phyloP scores from a whole-genome alignment of 2,113 vertebrate species.

The Tichodroma muraria region DNA sequence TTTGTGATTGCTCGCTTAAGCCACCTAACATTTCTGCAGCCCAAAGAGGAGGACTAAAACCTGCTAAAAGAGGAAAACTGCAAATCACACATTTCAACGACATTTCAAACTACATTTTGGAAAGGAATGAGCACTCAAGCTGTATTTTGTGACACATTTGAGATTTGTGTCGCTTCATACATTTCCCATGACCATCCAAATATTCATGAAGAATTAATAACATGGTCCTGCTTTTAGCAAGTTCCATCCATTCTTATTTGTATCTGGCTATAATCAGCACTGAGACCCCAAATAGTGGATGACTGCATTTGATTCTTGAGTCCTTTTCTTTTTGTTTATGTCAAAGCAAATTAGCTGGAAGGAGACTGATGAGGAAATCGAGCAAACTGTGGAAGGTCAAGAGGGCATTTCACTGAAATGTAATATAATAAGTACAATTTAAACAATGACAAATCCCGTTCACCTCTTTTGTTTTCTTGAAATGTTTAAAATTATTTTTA shows the following conservation, averaged over 20 bases:
- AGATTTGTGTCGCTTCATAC: slow-evolving; percentile 1
- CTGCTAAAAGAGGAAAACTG: neutral
- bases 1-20: neutral
- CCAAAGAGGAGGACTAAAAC: neutral
- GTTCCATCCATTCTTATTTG: slow-evolving; percentile 53
- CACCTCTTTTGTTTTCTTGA: slow-evolving; percentile 61
- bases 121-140: neutral
- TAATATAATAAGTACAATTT: slow-evolving; percentile 63
- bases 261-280: slow-evolving; percentile 57
- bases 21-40: neutral
- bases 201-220: slow-evolving; percentile 61
- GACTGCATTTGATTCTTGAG: slow-evolving; percentile 42
- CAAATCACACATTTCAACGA: neutral
- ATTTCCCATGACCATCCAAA: slow-evolving; percentile 55
- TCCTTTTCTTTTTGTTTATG: slow-evolving; percentile 50
- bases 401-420: slow-evolving; percentile 55
- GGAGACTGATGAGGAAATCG: slow-evolving; percentile 54
- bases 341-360: slow-evolving; percentile 61
- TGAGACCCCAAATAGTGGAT: slow-evolving; percentile 23
- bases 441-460: slow-evolving; percentile 57
- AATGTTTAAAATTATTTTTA: slow-evolving; percentile 66
- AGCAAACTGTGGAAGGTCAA: slow-evolving; percentile 52
- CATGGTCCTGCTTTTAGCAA: slow-evolving; percentile 43
- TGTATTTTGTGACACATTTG: neutral
- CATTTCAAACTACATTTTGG: neutral